Evolutionary conservation across 1,140 invertebrate genomes (phyloP).

Genomic region (Drosophila punjabiensis): DNA sequence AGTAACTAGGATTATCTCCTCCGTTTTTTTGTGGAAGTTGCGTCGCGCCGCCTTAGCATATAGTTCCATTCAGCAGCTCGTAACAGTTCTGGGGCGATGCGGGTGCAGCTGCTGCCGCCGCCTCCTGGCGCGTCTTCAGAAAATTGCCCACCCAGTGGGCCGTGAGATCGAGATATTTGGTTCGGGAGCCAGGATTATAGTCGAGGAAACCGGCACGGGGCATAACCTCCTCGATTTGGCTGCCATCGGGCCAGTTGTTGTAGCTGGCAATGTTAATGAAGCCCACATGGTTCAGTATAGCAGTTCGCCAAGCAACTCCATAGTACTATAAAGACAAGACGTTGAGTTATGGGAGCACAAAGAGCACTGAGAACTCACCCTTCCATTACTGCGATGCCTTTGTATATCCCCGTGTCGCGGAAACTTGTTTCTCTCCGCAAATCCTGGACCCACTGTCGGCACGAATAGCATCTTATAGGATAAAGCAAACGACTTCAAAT

Average conservation of each 20-base stretch:
- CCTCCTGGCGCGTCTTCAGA: conserved; percentile 79
- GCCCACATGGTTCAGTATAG: conserved; percentile 86
- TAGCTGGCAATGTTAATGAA: conserved; percentile 88
- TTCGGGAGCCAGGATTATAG: conserved; percentile 87
- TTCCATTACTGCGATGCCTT: conserved; percentile 87
- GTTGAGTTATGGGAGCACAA: too few relatives aligned
- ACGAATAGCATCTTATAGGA: conserved; percentile 87
- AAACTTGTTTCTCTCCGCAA: conserved; percentile 87
- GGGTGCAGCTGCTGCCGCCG: conserved; percentile 54
- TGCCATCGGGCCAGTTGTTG: conserved; percentile 88
- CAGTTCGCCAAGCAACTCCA: conserved; percentile 87
- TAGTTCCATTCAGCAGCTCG: conserved; percentile 82
- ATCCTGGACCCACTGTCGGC: conserved; percentile 88
- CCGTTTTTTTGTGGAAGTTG: conserved; percentile 25
- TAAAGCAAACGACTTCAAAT: conserved; percentile 87
- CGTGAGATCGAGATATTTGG: conserved; percentile 88
- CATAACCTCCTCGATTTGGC: conserved; percentile 88
- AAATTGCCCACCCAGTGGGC: conserved; percentile 87
- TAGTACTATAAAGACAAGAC: conserved; percentile 85
- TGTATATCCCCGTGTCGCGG: conserved; percentile 87
- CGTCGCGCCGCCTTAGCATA: conserved; percentile 61
- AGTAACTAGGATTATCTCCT: conserved; percentile 64
- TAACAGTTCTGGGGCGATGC: conserved; percentile 66
- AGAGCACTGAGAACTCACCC: too few relatives aligned
- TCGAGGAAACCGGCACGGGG: conserved; percentile 86